Evolutionary conservation across 2,797 vertebrate species (phyloP).

Genomic region (Coluber constrictor): DNA sequence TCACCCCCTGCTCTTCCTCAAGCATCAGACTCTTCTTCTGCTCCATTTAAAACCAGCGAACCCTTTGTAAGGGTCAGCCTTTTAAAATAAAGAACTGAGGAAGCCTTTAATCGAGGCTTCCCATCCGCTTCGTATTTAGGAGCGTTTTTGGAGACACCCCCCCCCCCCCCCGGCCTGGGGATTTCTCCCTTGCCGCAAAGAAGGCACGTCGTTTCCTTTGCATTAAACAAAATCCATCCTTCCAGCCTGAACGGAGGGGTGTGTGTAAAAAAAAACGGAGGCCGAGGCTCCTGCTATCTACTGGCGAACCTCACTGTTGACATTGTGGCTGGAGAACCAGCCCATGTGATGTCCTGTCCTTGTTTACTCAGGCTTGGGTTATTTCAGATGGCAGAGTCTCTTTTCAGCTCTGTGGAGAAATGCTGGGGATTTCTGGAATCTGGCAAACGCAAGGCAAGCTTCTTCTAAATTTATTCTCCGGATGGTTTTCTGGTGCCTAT

Average conservation of each 20-base stretch:
- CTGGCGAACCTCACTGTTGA: background rate
- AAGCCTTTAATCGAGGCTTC: background rate
- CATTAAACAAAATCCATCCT: background rate
- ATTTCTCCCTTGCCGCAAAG: background rate
- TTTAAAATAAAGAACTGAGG: background rate
- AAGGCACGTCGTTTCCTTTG: background rate
- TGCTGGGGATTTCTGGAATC: constrained; percentile 53
- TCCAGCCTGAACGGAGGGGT: background rate
- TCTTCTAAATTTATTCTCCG: constrained; percentile 59
- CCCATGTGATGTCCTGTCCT: constrained; percentile 36
- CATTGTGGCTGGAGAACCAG: background rate
- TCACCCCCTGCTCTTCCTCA: too few species aligned
- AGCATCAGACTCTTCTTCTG: background rate
- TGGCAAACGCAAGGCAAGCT: constrained; percentile 40
- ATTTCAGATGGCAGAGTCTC: constrained; percentile 40
- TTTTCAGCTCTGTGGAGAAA: constrained; percentile 24
- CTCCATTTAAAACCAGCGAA: background rate
- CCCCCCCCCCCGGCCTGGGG: too few species aligned
- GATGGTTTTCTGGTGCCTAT: constrained; percentile 48
- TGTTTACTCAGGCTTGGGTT: constrained; percentile 53
- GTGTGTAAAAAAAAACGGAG: background rate
- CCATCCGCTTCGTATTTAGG: background rate
- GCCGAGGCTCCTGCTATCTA: constrained; percentile 19
- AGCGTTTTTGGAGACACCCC: background rate
- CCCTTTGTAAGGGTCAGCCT: background rate